These are phyloP conservation scores for Bubalus kerabau DNA, from an alignment of 2,113 vertebrate species.

Conservation along the genomic window DNA sequence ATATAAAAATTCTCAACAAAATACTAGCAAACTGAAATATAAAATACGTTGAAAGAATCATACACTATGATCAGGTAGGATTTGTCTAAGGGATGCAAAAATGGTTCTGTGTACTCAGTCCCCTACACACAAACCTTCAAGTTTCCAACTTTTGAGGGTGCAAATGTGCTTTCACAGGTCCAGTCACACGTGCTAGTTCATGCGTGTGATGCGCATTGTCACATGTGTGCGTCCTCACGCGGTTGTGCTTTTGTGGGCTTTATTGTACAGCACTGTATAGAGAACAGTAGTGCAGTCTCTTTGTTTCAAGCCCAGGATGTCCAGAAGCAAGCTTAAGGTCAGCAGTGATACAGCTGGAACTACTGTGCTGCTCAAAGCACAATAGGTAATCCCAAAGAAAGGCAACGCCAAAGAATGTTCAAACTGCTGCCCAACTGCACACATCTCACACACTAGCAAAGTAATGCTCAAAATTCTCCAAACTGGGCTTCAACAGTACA, in stretches of 20 bases:
- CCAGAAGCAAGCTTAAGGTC: background rate
- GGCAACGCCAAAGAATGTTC: accelerated
- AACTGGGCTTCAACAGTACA: background rate
- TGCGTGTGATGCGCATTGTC: accelerated
- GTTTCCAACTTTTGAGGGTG: background rate
- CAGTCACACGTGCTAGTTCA: background rate
- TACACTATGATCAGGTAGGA: background rate
- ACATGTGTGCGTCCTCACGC: accelerated
- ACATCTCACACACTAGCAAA: background rate
- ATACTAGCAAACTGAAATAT: background rate
- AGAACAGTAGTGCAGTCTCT: background rate
- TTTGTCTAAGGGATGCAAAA: background rate
- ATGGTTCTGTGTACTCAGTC: background rate
- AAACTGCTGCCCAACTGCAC: accelerated
- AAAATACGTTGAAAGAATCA: background rate
- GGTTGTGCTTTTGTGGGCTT: background rate
- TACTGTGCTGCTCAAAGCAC: background rate
- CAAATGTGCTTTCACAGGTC: background rate
- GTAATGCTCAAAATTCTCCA: background rate
- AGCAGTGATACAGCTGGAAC: accelerated
- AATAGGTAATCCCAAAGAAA: accelerated
- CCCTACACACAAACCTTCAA: background rate
- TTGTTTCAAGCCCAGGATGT: background rate
- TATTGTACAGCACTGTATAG: accelerated
- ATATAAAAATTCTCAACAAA: background rate